Evolutionary conservation across 2,113 vertebrate genomes (phyloP), one percentile per base, ranked within the genome.

Genomic region (Irena cyanogastra): DNA sequence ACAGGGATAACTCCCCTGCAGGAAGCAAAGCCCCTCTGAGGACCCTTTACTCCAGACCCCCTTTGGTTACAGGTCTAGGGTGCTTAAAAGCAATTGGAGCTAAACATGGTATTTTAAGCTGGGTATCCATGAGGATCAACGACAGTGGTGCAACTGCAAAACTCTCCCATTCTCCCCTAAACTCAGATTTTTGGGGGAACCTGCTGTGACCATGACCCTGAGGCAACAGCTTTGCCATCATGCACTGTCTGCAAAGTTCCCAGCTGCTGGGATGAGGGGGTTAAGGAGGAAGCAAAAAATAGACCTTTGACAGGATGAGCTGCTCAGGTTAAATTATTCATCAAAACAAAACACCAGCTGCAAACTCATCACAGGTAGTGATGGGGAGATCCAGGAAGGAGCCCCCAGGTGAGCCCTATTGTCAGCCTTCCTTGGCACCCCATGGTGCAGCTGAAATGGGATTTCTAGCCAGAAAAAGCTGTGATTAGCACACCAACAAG

Each of bases 391-490:
- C 4, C 3, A 6, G 37, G n/a, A 47, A 81, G 57, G 28, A 85
- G 31, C 41, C 37, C 5, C 44, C 2, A 4, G 9, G 15, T 17
- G 7, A 72, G 22, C 18, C 7, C 21, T 11, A 3, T 9, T 42
- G n/a, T 44, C 1, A 1, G 14, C 35, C n/a, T 53, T 79, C 47
- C 74, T 77, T 8, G 3, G 64, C 45, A 57, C n/a, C 47, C 57
- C 26, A 4, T 0, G 0, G 44, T 1, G 1, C 13, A 71, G 52
- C 22, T 4, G 1, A 45, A 76, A 72, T 11, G 23, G 76, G 41
- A 54, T 76, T 93, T 91, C 39, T 27, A 47, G 21, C 21, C 54
- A 65, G 72, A 50, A 83, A 61, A 69, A 80, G 9, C 66, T 35
- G 44, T 23, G 49, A 50, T 31, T 30, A 52, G 54, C 45, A 21